Conservation (phyloP, 2,888 invertebrate genomes). For the Mythimna ferrago region DNA sequence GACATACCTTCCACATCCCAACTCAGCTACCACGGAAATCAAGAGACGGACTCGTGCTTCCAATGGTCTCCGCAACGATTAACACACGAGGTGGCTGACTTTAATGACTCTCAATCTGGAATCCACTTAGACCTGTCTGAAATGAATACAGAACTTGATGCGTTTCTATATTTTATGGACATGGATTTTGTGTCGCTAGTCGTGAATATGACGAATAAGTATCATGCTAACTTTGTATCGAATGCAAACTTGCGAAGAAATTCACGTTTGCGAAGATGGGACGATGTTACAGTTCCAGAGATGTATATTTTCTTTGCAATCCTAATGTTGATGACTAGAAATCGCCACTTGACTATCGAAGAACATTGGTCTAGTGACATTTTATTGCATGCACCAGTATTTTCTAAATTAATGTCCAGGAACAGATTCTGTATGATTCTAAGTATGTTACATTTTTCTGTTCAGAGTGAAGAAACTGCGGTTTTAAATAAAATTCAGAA, state of each 20-base stretch:
- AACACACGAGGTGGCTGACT: no score
- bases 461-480: conserved; percentile 17
- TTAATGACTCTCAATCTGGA: no score
- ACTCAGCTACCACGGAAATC: no score
- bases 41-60: no score
- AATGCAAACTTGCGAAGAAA: background rate
- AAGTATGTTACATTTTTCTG: conserved; percentile 21
- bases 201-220: background rate
- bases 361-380: conserved; percentile 21
- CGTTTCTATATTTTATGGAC: background rate
- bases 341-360: conserved; percentile 12
- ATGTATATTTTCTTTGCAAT: no score
- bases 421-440: conserved; percentile 22
- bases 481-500: conserved; percentile 3
- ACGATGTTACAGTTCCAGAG: background rate
- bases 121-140: no score
- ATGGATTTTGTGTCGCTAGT: background rate
- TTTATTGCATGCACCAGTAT: conserved; percentile 19
- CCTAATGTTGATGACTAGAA: conserved; percentile 4
- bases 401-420: conserved; percentile 8
- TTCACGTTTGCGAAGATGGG: background rate
- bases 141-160: background rate
- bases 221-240: background rate
- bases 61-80: no score
- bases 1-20: no score